Evolutionary conservation across 2,797 vertebrate species (phyloP), one percentile per base, ranked within the genome.

Genomic region (Poeciliopsis gracilis): DNA sequence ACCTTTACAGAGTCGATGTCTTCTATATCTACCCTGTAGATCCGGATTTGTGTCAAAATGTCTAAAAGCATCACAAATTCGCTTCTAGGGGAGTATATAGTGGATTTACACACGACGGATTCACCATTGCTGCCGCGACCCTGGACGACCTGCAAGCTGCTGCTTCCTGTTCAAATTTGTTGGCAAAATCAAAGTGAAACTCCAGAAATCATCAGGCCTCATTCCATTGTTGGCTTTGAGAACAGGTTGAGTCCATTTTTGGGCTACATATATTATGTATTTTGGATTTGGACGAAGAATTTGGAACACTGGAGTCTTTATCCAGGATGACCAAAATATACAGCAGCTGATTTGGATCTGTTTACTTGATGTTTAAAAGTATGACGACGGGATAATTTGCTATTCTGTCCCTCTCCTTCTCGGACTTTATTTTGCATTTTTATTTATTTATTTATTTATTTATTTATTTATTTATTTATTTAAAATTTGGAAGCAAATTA

Each of bases 11-110:
- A 96, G 95, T 93, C 94, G 93, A 96, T 98, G 98, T 99, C 98
- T 97, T 99, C 98, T 99, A 97, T 99, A 99, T 99, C 97, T 98
- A 99, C 98, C 98, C 98, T 99, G 98, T 99, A 99, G 98, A 99
- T 99, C 98, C 98, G 98, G 98, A 99, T 99, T 99, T 99, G 98
- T 99, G 98, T 99, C 95, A 94, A 96, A 93, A 96, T 86, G 95
- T 96, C 95, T 95, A 90, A 66, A 90, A 96, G 93, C 95, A 96
- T 98, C 98, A 98, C 98, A 99, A 99, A 99, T 99, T 99, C 98
- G 98, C 95, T 96, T 99, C 98, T 99, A 98, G 98, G 98, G 98
- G 98, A 97, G 98, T 98, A 99, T 99, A 98, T 99, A 99, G 98
- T 98, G 96, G 98, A 99, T 97, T 96, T 97, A 97, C 94, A 98